phyloP scores from a whole-genome alignment of 23 tunicate genomes.

The Clavelina lepadiformis region DNA sequence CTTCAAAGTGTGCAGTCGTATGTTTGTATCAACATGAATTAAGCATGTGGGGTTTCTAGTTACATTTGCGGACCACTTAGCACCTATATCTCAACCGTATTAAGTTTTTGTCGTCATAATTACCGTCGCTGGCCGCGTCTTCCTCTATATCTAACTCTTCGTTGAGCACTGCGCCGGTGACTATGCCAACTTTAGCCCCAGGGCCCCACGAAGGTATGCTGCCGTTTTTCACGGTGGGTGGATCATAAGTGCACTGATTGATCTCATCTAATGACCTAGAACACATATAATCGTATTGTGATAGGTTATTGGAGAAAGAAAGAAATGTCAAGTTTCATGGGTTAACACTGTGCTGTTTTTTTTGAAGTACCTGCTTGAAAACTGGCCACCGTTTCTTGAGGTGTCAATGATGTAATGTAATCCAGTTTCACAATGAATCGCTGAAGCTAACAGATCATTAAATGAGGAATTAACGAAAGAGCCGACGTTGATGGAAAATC shows the following conservation, averaged over 20 bases:
- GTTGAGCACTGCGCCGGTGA: neutral
- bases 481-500: conserved; percentile 96
- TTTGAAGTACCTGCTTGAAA: conserved; percentile 68
- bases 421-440: conserved; percentile 94
- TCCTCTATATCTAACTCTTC: neutral
- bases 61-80: too few relatives aligned
- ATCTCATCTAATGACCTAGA: conserved; percentile 78
- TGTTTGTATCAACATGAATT: too few relatives aligned
- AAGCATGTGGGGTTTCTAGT: too few relatives aligned
- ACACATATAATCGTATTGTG: neutral
- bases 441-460: conserved; percentile 76
- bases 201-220: conserved; percentile 54
- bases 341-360: neutral
- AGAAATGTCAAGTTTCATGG: neutral
- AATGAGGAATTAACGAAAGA: conserved; percentile 93
- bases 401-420: conserved; percentile 93
- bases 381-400: conserved; percentile 90
- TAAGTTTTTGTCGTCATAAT: too few relatives aligned
- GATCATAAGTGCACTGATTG: conserved; percentile 96
- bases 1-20: too few relatives aligned
- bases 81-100: too few relatives aligned
- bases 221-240: conserved; percentile 74
- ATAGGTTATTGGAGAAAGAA: neutral
- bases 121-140: neutral
- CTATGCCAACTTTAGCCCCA: conserved; percentile 30